A percentile compares a stretch with the other conserved stretches of the same genome.
These are phyloP conservation scores for Xylophagus ater DNA, from an alignment of 2,888 invertebrate genomes.

Conservation along the genomic window DNA sequence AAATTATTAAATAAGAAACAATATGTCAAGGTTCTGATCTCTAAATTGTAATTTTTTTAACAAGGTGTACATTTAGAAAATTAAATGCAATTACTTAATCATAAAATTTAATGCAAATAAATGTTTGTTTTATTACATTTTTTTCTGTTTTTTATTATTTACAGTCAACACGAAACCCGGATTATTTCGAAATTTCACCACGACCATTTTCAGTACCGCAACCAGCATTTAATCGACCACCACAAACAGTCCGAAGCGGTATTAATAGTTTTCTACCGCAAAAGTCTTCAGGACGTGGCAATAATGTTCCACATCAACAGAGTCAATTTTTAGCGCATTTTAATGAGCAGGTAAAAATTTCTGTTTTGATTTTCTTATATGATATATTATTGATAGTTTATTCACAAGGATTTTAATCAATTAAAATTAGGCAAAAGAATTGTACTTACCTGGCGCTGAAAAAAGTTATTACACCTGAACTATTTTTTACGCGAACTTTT, in stretches of 20 bases:
- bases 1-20: not conserved
- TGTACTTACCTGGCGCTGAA: too few relatives aligned
- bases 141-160: constrained; percentile 15
- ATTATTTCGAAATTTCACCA: constrained; percentile 38
- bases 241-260: constrained; percentile 29
- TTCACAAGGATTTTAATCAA: too few relatives aligned
- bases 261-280: constrained; percentile 26
- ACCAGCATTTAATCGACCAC: constrained; percentile 16
- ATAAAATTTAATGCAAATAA: not conserved
- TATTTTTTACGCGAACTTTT: too few relatives aligned
- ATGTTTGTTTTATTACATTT: not conserved
- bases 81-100: not conserved
- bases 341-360: constrained; percentile 33
- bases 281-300: constrained; percentile 21
- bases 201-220: constrained; percentile 30
- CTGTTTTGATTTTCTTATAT: too few relatives aligned
- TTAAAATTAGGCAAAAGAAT: too few relatives aligned
- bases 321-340: constrained; percentile 36
- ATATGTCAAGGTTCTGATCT: not conserved
- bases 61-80: not conserved
- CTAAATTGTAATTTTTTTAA: not conserved
- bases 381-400: too few relatives aligned
- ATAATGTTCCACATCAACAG: constrained; percentile 37
- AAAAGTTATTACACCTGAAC: too few relatives aligned
- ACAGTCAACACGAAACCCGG: constrained; percentile 33